Percentiles rank a stretch among this genome's conserved stretches.
Conservation (phyloP, 2,113 vertebrate genomes). For the Phylloscopus trochilus region DNA sequence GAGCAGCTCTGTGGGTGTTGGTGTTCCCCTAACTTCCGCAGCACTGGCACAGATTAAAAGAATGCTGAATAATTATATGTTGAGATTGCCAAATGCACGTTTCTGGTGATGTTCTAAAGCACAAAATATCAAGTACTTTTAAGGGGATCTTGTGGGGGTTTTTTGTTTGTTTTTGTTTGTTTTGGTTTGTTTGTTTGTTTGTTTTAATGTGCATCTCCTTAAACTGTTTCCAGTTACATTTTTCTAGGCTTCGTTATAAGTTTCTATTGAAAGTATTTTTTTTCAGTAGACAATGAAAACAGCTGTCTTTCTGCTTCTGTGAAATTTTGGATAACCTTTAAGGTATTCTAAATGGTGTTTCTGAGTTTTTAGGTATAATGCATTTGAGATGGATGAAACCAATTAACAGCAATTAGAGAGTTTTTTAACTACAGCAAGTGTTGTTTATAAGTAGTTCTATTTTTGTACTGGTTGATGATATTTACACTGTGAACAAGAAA, state of each 20-base stretch:
- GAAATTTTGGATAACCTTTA: background rate
- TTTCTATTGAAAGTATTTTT: background rate
- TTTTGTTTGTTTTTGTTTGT: rapidly evolving
- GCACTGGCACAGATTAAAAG: background rate
- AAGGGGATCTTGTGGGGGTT: background rate
- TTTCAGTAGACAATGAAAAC: background rate
- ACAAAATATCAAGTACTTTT: background rate
- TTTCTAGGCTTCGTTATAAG: background rate
- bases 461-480: background rate
- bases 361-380: background rate
- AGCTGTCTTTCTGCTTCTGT: background rate
- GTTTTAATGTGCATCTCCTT: background rate
- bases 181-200: background rate
- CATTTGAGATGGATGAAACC: background rate
- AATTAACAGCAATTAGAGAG: background rate
- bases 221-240: background rate
- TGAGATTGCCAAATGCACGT: rapidly evolving
- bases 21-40: background rate
- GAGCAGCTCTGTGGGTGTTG: background rate
- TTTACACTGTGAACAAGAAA: background rate
- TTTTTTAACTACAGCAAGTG: background rate
- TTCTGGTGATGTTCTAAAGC: background rate
- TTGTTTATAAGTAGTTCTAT: background rate
- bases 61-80: background rate
- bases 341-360: background rate